These are phyloP conservation scores for Polyploca ridens DNA, from an alignment of 2,888 invertebrate species.

Conservation along the genomic window DNA sequence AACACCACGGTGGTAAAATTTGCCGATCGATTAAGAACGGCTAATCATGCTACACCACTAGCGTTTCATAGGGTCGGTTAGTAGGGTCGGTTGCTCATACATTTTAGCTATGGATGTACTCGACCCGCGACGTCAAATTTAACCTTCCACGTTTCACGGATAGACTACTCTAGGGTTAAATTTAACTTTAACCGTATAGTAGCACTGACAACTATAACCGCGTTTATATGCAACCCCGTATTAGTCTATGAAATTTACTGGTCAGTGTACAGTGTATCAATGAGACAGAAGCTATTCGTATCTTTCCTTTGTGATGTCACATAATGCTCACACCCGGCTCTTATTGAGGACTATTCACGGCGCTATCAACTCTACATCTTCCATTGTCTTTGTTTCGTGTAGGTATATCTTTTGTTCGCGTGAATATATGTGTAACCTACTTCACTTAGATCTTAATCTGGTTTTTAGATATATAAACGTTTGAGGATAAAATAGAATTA, in stretches of 20 bases:
- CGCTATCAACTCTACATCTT: background rate
- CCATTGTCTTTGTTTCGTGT: slow-evolving; percentile 4
- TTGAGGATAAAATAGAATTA: background rate
- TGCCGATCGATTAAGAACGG: no score
- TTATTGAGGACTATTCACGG: background rate
- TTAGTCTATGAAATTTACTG: background rate
- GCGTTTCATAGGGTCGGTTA: no score
- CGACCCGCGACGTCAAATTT: no score
- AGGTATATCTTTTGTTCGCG: background rate
- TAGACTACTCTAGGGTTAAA: no score
- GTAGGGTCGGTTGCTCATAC: no score
- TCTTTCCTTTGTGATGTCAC: background rate
- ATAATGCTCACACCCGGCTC: background rate
- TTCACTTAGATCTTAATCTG: background rate
- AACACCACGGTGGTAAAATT: no score
- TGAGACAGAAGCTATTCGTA: background rate
- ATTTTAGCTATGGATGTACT: no score
- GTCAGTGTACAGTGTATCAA: background rate
- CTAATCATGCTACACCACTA: no score
- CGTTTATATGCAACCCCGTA: no score
- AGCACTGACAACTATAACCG: no score
- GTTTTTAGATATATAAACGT: background rate
- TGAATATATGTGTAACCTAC: background rate
- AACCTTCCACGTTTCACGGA: no score
- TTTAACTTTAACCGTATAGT: no score